These are phyloP conservation scores for Poeciliopsis turrubarensis DNA, from an alignment of 2,113 vertebrate genomes.

Conservation along the genomic window DNA sequence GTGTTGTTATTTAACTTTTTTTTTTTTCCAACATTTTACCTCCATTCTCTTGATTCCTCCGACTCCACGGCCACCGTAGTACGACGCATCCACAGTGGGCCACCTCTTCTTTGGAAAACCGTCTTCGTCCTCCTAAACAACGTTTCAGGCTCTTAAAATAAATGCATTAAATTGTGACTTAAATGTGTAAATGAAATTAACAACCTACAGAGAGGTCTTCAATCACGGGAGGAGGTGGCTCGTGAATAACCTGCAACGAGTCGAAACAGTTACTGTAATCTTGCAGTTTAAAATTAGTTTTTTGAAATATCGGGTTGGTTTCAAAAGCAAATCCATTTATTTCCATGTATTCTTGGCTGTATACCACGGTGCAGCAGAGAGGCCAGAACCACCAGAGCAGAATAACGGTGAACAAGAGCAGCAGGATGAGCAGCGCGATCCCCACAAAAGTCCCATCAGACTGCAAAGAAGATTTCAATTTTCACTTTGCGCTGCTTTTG, in stretches of 20 bases:
- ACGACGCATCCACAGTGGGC: constrained; percentile 93
- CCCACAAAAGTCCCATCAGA: constrained; percentile 94
- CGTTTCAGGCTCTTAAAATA: neutral
- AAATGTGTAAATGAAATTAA: neutral
- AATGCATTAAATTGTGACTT: neutral
- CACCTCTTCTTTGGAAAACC: constrained; percentile 79
- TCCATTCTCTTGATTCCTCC: constrained; percentile 99
- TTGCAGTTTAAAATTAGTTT: neutral
- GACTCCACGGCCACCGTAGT: constrained; percentile 94
- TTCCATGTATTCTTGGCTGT: neutral
- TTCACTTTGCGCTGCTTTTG: neutral
- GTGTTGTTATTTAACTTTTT: neutral
- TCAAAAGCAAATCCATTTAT: neutral
- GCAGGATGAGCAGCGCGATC: constrained; percentile 89
- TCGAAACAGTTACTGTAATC: neutral
- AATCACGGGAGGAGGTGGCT: constrained; percentile 73
- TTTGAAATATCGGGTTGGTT: neutral
- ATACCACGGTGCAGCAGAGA: constrained; percentile 97
- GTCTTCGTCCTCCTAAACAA: constrained; percentile 78
- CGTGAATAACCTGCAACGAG: constrained; percentile 77
- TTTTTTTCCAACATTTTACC: constrained; percentile 68
- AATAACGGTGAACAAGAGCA: constrained; percentile 87
- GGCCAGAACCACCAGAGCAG: constrained; percentile 99
- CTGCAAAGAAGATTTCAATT: constrained; percentile 65
- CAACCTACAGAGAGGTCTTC: constrained; percentile 75